These are phyloP conservation scores for Syritta pipiens DNA, from an alignment of 2,888 invertebrate genomes.

Conservation along the genomic window DNA sequence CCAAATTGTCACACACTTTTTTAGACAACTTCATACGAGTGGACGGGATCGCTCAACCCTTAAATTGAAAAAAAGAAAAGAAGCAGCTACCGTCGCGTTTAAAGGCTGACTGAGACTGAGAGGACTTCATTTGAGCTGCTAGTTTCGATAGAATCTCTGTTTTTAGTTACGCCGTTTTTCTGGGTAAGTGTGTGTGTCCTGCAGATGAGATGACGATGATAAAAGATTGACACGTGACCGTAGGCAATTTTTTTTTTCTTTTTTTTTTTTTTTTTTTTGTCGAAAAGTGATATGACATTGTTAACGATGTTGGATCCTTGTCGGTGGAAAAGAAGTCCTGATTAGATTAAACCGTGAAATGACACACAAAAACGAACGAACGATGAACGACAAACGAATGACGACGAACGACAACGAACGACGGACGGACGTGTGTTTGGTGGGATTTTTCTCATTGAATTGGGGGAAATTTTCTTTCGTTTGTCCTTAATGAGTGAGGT, in stretches of 20 bases:
- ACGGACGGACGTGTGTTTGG: constrained; percentile 44
- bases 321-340: constrained; percentile 40
- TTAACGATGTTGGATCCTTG: constrained; percentile 64
- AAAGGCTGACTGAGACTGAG: too few species aligned
- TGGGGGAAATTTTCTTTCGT: background rate
- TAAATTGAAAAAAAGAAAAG: constrained; percentile 55
- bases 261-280: constrained; percentile 12
- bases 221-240: constrained; percentile 60
- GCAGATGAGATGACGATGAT: constrained; percentile 40
- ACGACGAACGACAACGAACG: too few species aligned
- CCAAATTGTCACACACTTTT: constrained; percentile 62
- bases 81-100: background rate
- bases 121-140: constrained; percentile 58
- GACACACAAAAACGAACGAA: constrained; percentile 47
- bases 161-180: constrained; percentile 23
- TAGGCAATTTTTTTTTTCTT: constrained; percentile 36
- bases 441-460: constrained; percentile 12
- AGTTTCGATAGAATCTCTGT: constrained; percentile 42
- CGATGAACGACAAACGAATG: too few species aligned
- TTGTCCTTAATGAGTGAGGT: constrained; percentile 56
- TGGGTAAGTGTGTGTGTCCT: background rate
- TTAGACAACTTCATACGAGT: constrained; percentile 40
- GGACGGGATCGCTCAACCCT: constrained; percentile 63
- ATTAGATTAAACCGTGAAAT: constrained; percentile 67
- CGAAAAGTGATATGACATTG: constrained; percentile 64